Conservation (phyloP, 2,888 invertebrate genomes). For the Tetragnatha montana region DNA sequence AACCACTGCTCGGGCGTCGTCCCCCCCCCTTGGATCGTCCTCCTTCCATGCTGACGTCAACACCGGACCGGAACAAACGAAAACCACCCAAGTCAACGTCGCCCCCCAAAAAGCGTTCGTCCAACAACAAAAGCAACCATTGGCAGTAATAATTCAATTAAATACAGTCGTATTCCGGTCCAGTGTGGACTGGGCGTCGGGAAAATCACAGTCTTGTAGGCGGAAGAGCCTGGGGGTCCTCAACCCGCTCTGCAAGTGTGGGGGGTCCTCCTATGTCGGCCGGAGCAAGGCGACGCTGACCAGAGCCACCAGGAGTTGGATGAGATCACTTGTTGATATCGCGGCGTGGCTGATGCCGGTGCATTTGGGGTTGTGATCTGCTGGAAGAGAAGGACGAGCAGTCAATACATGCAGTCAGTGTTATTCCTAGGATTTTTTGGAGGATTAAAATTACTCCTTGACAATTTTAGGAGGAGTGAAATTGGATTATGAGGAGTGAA, state of each 20-base stretch:
- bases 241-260: conserved; percentile 6
- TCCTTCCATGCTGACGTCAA: background rate
- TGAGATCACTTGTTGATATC: conserved; percentile 45
- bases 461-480: too few relatives aligned
- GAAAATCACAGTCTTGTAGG: conserved; percentile 50
- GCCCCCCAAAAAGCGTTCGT: background rate
- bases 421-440: too few relatives aligned
- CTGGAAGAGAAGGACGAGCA: conserved; percentile 34
- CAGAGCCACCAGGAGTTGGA: conserved; percentile 29
- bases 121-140: background rate
- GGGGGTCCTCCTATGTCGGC: conserved; percentile 36
- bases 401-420: background rate
- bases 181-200: conserved; percentile 26
- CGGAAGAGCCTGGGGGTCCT: conserved; percentile 1
- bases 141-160: conserved; percentile 33
- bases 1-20: too few relatives aligned
- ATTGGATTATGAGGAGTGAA: too few relatives aligned
- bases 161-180: conserved; percentile 39
- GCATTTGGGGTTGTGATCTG: conserved; percentile 54
- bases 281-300: conserved; percentile 32
- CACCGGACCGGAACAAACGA: background rate
- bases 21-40: too few relatives aligned
- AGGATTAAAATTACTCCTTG: too few relatives aligned
- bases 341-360: conserved; percentile 53
- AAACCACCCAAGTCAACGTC: background rate